A percentile compares a stretch with the other conserved stretches of the same genome.
These are phyloP conservation scores for Probaryconus sp. DNA, from an alignment of 1,140 invertebrate species.

Conservation along the genomic window DNA sequence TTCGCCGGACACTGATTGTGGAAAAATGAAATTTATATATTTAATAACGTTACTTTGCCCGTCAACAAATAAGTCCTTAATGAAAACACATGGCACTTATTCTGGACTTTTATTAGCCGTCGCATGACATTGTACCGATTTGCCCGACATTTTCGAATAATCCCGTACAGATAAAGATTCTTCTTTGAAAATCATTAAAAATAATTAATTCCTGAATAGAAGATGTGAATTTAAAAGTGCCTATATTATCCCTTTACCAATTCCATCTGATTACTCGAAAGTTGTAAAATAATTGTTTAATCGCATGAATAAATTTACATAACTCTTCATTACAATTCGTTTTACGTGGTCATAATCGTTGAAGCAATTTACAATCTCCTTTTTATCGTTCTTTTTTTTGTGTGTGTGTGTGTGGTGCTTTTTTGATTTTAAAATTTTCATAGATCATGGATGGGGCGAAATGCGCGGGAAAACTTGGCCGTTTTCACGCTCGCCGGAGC, in stretches of 20 bases:
- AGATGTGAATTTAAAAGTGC: too few relatives aligned
- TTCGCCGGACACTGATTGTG: slow-evolving; percentile 36
- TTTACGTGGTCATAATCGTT: too few relatives aligned
- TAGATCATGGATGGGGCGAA: slow-evolving; percentile 22
- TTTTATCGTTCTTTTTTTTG: neutral
- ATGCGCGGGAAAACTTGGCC: slow-evolving; percentile 47
- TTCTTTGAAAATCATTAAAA: too few relatives aligned
- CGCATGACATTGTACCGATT: slow-evolving; percentile 9
- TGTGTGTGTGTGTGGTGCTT: neutral
- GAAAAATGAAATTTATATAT: slow-evolving; percentile 51
- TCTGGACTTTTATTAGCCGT: slow-evolving; percentile 14
- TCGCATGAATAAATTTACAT: slow-evolving; percentile 2
- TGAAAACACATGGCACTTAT: slow-evolving; percentile 22
- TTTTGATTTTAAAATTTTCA: slow-evolving; percentile 17
- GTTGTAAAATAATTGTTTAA: neutral
- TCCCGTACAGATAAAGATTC: too few relatives aligned
- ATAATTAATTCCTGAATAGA: too few relatives aligned
- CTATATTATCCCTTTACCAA: too few relatives aligned
- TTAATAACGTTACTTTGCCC: slow-evolving; percentile 37
- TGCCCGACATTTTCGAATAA: neutral
- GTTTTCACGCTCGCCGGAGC: slow-evolving; percentile 53
- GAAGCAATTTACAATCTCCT: too few relatives aligned
- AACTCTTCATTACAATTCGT: slow-evolving; percentile 11
- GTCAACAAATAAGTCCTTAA: slow-evolving; percentile 22
- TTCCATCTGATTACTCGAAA: neutral